Base-by-base conservation (phyloP, 92 coral and sea anemone genomes). In the Phenganax stokvisi region DNA sequence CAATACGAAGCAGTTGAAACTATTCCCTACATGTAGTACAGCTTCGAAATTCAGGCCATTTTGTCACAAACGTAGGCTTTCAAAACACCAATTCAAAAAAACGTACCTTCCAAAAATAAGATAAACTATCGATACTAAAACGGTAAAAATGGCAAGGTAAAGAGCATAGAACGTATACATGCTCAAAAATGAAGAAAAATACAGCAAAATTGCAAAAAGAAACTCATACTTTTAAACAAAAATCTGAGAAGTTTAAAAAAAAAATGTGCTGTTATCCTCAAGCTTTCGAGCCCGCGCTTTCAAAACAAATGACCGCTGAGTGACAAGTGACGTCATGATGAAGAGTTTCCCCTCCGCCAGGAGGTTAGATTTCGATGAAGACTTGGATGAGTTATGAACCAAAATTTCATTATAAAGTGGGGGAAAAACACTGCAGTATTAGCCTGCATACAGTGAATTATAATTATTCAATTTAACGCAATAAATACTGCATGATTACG, bases 51-150 rank as follows among this genome's bases (percentile, higher is more conserved):
- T 8, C 11, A 68, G 13, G 47, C 8, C 54, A 68, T 27, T n/a
- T 12, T 28, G 9, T 59, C 17, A n/a, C 65, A 6, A 59, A 59
- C 0, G n/a, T 17, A 61, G 3, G 13, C 5, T 15, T 61, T 59
- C 17, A 59, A 3, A 13, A n/a, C 12, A 59, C 0, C 12, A 12
- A 0, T 10, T 16, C 0, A 44, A 51, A 25, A 8, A 63, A 59
- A 11, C 83, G 3, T 79, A 79, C 83, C 83, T 79, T 29, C 73
- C 74, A 79, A 74, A 79, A 53, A 79, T 64, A 9, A 79, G 63
- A 31, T 79, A 79, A 65, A 79, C 27, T 12, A 76, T 10, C 10
- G 25, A 76, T 1, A 55, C 58, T 7, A 64, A 16, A 9, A 62
- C 69, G 31, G 37, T 31, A 7, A 79, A 79, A 63, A 79, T 47